Base-by-base conservation (phyloP, 2,797 vertebrate genomes). In the Trichosurus vulpecula region DNA sequence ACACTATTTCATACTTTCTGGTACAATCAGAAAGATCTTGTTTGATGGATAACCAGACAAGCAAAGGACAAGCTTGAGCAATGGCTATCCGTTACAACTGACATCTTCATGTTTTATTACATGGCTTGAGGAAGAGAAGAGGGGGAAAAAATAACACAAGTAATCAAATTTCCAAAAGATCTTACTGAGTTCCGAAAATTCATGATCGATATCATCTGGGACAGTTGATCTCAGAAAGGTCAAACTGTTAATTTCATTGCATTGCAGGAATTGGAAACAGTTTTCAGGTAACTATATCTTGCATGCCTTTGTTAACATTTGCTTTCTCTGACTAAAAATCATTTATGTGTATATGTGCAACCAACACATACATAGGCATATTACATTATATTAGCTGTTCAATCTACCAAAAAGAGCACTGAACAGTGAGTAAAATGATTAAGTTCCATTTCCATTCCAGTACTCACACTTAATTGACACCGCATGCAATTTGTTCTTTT, bases 11-110 rank as follows among this genome's bases (percentile, higher is more conserved):
- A 96, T 93, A 91, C 52, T 97, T 96, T 97, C 90, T 94, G 47
- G 94, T 74, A 93, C 57, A 95, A 94, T 91, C 27, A 6, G 54
- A 93, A 14, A 96, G 93, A 91, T 94, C 94, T 81, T 91, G 57
- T 94, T 90, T 97, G 96, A 98, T 97, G 95, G 95, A 98, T 95
- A 98, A 95, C 95, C 94, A 97, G 94, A 97, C 90, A 98, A 97
- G 58, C 92, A 97, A 98, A 97, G 94, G 94, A 96, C 96, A 97
- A 95, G 61, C 95, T 61, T 94, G 90, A 97, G 92, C 94, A 96
- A 95, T 0, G 35, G 31, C n/a, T 92, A 97, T 96, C 91, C 90
- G 97, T 97, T 95, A 97, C 55, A 95, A 74, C 31, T 96, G 95
- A 96, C 94, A 93, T 90, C 91, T 95, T 90, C 81, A 93, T 57